These are phyloP conservation scores for Drosophila lutescens DNA, from an alignment of 2,888 invertebrate genomes.

Conservation along the genomic window DNA sequence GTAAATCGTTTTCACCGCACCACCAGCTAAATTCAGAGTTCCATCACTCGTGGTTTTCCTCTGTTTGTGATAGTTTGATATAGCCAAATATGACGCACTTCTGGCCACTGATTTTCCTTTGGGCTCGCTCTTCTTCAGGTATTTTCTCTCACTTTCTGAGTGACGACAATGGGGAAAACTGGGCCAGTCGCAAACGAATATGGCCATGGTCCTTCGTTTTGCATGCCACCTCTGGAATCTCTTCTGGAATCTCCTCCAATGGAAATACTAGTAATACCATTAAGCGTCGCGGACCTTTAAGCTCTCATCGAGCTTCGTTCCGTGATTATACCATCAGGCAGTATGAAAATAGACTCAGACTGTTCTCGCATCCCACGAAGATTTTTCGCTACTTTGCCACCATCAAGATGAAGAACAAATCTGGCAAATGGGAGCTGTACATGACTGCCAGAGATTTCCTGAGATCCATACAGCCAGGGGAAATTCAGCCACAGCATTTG, in stretches of 20 bases:
- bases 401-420: conserved; percentile 34
- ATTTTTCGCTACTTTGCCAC: conserved; percentile 66
- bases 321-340: conserved; percentile 43
- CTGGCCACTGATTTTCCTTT: conserved; percentile 20
- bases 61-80: neutral
- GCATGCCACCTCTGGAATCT: neutral
- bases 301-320: conserved; percentile 41
- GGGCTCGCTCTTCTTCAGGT: neutral
- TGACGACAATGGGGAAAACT: neutral
- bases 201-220: neutral
- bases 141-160: neutral
- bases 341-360: conserved; percentile 62
- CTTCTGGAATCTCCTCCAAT: no score
- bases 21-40: conserved; percentile 18
- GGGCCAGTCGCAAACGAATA: neutral
- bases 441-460: conserved; percentile 65
- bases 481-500: conserved; percentile 44
- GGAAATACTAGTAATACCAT: no score
- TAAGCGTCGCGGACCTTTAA: neutral
- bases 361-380: conserved; percentile 45
- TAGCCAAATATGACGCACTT: conserved; percentile 19
- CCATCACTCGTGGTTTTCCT: conserved; percentile 5
- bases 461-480: conserved; percentile 52
- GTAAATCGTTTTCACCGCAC: conserved; percentile 38
- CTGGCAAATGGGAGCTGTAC: conserved; percentile 35